Evolutionary conservation across 2,113 vertebrate genomes (phyloP).

Genomic region (Psittacara wagleri): DNA sequence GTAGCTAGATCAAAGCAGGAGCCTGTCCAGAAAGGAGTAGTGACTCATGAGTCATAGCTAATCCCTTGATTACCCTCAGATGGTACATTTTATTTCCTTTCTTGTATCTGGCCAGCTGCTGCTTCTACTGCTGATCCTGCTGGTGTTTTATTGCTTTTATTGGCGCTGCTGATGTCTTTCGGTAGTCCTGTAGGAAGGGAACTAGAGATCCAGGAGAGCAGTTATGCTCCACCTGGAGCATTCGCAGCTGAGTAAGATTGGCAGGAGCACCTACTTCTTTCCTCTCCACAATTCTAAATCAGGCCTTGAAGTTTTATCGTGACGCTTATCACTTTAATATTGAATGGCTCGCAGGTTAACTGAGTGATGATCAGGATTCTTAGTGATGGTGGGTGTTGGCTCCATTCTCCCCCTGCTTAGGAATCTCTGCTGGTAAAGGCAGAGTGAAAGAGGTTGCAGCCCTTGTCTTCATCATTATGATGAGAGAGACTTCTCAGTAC

Average conservation of each 20-base stretch:
- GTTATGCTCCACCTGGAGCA: not conserved
- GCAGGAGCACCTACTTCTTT: not conserved
- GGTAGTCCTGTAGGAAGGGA: not conserved
- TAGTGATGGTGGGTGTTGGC: not conserved
- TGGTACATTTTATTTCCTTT: conserved; percentile 51
- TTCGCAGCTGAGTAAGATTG: not conserved
- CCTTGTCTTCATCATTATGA: not conserved
- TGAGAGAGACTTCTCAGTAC: not conserved
- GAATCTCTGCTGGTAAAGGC: not conserved
- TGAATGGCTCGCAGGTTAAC: not conserved
- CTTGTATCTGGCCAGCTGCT: conserved; percentile 53
- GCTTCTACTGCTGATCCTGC: conserved; percentile 37
- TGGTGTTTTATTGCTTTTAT: conserved; percentile 47
- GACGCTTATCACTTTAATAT: not conserved
- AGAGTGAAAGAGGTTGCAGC: not conserved
- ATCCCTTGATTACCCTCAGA: conserved; percentile 56
- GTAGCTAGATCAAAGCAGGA: conserved; percentile 46
- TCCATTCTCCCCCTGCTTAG: not conserved
- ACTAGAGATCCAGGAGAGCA: not conserved
- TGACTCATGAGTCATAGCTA: conserved; percentile 51
- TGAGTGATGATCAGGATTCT: not conserved
- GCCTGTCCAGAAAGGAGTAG: conserved; percentile 24
- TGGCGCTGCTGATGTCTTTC: not conserved
- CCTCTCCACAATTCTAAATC: not conserved
- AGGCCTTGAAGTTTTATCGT: conserved; percentile 13